Evolutionary conservation across 1,140 invertebrate species (phyloP), one percentile per base, ranked within the genome.

Genomic region (Drosophila seguyi): DNA sequence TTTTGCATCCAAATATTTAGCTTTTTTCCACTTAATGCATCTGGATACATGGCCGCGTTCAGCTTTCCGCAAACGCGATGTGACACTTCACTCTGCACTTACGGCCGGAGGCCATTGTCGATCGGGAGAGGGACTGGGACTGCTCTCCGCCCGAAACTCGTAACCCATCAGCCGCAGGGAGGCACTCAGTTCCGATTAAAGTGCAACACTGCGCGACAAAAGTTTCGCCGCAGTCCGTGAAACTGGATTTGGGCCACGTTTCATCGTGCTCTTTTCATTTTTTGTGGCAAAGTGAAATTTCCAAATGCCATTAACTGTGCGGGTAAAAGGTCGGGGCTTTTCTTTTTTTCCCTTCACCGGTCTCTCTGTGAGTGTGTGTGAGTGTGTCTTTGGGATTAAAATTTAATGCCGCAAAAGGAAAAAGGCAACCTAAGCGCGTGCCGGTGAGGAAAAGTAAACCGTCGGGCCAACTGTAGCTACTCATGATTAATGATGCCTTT

Each of bases 401-500:
- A 81, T 85, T 84, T 85, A 85, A 84, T 85, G 65, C 77, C 52
- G 42, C 31, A 47, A 69, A 60, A 83, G 45, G 63, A 56, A 62
- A 66, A 59, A 52, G 55, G 73, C 55, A 48, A 75, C 42, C 62
- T 68, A 77, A 76, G 63, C 73, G 73, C 52, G 56, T 72, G 58
- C 53, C 47, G 52, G 52, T 55, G 34, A 59, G 66, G 53, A 59
- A 47, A 60, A 76, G 71, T 42, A 75, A 75, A 75, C 47, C 31
- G 75, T 65, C 52, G 31, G 60, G 25, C 38, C 45, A 75, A 53
- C 69, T 52, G 75, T 67, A 48, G 75, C 63, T 80, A 66, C 71
- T 63, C 79, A 88, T 87, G 83, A 88, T 87, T 87, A 87, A 87
- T 88, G 83, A 88, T 82, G 83, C 71, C 71, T 60, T 80, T 79